phyloP scores from a whole-genome alignment of 2,888 invertebrate genomes.

The Drosophila pseudotakahashii region DNA sequence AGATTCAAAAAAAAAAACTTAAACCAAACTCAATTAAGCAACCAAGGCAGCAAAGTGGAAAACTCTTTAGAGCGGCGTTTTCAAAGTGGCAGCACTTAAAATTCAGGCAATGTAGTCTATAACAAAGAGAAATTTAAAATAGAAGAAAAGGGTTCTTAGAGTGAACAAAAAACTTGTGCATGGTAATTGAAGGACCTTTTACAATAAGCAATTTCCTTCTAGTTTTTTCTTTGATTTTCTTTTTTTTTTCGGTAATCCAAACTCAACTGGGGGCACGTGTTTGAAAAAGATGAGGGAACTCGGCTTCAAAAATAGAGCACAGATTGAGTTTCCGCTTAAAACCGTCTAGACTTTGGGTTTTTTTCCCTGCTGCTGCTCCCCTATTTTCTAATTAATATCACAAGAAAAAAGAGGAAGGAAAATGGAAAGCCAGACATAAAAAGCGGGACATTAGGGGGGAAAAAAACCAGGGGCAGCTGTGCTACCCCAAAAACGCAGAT shows the following conservation, averaged over 20 bases:
- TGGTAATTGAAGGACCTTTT: constrained; percentile 62
- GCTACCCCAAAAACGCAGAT: constrained; percentile 62
- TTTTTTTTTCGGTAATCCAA: constrained; percentile 5
- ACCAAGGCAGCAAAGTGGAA: constrained; percentile 10
- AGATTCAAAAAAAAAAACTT: too few relatives aligned
- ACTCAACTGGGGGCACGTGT: constrained; percentile 37
- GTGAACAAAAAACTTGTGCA: constrained; percentile 12
- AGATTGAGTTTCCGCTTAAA: constrained; percentile 76
- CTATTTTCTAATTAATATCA: constrained; percentile 70
- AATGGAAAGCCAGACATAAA: constrained; percentile 55
- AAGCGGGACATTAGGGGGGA: constrained; percentile 39
- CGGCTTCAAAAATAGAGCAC: constrained; percentile 67
- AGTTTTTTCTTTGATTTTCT: not conserved
- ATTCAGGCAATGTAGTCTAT: constrained; percentile 39
- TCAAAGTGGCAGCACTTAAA: constrained; percentile 54
- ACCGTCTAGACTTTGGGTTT: constrained; percentile 61
- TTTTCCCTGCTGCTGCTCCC: constrained; percentile 23
- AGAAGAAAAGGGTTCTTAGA: constrained; percentile 17
- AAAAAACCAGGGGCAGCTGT: constrained; percentile 41
- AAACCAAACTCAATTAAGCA: constrained; percentile 37
- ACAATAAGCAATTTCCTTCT: constrained; percentile 15
- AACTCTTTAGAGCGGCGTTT: constrained; percentile 15
- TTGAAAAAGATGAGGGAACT: constrained; percentile 24
- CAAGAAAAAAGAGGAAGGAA: constrained; percentile 40
- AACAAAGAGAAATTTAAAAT: constrained; percentile 6